Evolutionary conservation across 2,797 vertebrate species (phyloP).

Genomic region (Lateolabrax maculatus): DNA sequence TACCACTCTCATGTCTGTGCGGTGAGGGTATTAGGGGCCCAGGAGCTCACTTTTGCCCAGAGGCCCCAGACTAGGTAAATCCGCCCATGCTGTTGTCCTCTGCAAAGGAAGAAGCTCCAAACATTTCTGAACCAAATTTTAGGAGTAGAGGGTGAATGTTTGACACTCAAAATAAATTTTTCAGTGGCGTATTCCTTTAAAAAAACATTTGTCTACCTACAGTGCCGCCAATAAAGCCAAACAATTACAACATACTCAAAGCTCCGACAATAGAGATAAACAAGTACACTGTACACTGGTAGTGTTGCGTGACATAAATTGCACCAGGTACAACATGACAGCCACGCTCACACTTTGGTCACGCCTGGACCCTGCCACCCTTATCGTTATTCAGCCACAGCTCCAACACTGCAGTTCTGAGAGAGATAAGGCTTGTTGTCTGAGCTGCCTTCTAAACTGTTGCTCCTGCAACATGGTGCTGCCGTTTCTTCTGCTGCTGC

Average conservation of each 20-base stretch:
- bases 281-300: conserved; percentile 15
- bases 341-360: conserved; percentile 31
- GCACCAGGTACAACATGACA: conserved; percentile 18
- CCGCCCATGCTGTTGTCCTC: neutral
- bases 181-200: neutral
- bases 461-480: conserved; percentile 49
- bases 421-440: conserved; percentile 26
- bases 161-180: neutral
- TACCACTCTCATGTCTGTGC: too few relatives aligned
- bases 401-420: conserved; percentile 44
- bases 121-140: neutral
- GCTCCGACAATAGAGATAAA: neutral
- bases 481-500: neutral
- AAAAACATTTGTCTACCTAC: neutral
- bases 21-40: too few relatives aligned
- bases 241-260: neutral
- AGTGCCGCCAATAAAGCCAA: neutral
- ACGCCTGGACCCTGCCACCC: conserved; percentile 29
- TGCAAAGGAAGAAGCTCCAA: neutral
- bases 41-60: neutral
- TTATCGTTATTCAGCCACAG: conserved; percentile 47
- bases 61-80: neutral
- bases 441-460: conserved; percentile 11
- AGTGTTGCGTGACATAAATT: neutral
- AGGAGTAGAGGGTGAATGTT: neutral